Evolutionary conservation across 2,113 vertebrate species (phyloP), one percentile per base, ranked within the genome.

Genomic region (Porphyrio hochstetteri): DNA sequence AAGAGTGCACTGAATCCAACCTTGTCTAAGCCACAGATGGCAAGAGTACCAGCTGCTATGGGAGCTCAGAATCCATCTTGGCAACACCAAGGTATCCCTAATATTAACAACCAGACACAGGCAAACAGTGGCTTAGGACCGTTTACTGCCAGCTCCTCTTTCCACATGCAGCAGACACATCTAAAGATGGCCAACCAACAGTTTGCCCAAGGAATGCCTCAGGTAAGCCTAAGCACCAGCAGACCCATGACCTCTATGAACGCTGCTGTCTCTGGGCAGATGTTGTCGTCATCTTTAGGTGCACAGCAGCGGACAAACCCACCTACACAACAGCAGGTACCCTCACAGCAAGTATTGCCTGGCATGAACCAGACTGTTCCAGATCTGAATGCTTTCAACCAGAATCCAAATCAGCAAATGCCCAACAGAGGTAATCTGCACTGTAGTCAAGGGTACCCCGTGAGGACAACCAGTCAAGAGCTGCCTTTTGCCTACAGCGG

Each of bases 371-470:
- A 98, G 7, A 97, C 98, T 5, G 98, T 99, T 55, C 95, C 99
- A 5, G 99, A 99, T 86, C 94, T 99, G 95, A 97, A 97, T 12
- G 94, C 98, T n/a, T 99, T 99, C 68, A 98, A 96, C 90, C 98
- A 98, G 97, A 98, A 97, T 44, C 98, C 98, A 35, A 97, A 97
- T 38, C 98, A 97, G 50, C 97, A 98, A 60, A 92, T 98, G 93
- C 94, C 97, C 24, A 95, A 96, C 63, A 98, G 98, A 78, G 97
- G 97, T 11, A 98, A 97, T 20, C 97, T 99, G 69, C 99, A 98
- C 94, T 99, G 99, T 95, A 98, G 98, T 97, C 99, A 99, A 92
- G 98, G 98, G 75, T 99, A 99, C 97, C 98, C 99, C 53, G 98
- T 99, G 96, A 97, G 99, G 97, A 98, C 99, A 6, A 91, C 98